These are phyloP conservation scores for Metopolophium dirhodum DNA, from an alignment of 1,140 invertebrate genomes.

Conservation along the genomic window DNA sequence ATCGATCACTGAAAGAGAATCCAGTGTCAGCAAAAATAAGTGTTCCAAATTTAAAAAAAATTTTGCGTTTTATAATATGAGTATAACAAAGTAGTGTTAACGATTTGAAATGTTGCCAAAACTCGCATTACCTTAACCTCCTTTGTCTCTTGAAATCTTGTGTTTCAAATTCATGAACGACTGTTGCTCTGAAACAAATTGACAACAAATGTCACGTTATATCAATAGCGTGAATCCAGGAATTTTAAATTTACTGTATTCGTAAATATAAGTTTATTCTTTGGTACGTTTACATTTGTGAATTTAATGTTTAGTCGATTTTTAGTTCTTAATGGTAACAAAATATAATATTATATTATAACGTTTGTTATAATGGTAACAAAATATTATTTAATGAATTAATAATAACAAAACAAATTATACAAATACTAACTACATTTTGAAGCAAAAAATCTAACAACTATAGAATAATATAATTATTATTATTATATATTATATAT, in stretches of 20 bases:
- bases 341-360: too few relatives aligned
- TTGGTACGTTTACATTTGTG: background rate
- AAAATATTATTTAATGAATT: background rate
- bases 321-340: too few relatives aligned
- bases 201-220: background rate
- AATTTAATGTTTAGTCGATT: background rate
- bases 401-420: too few relatives aligned
- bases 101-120: conserved; percentile 2
- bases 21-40: background rate
- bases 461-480: too few relatives aligned
- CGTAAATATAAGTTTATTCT: background rate
- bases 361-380: too few relatives aligned
- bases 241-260: background rate
- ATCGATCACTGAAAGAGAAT: background rate
- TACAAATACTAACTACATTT: background rate
- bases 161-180: background rate
- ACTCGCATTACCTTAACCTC: conserved; percentile 10
- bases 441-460: background rate
- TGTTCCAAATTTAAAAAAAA: conserved; percentile 8
- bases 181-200: background rate
- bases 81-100: background rate
- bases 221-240: background rate
- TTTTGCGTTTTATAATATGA: background rate
- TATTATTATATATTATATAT: background rate
- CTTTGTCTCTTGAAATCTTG: background rate